Conservation (phyloP, 37 sponge, comb jelly and placozoan species). For the Eunapius fragilis region DNA sequence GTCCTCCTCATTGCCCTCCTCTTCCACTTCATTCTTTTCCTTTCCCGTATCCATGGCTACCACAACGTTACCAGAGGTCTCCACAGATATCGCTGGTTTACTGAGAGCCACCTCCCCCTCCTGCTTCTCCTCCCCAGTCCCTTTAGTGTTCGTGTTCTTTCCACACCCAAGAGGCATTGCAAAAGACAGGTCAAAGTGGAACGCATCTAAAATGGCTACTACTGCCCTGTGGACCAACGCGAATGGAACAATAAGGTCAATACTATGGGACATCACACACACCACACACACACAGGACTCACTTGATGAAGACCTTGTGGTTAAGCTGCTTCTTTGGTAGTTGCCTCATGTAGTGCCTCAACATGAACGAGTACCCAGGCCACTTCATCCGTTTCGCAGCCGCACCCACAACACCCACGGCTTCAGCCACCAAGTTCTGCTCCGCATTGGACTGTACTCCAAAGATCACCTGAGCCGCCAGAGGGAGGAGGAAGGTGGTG, state of each 20-base stretch:
- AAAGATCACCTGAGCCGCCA: too few species aligned
- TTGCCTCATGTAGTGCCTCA: too few species aligned
- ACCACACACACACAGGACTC: neutral
- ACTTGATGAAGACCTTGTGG: neutral
- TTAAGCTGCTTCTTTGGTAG: too few species aligned
- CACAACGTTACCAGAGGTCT: neutral
- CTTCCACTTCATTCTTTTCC: neutral
- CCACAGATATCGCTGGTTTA: neutral
- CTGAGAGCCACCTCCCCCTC: neutral
- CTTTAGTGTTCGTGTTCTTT: neutral
- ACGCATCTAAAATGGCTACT: conserved; percentile 71
- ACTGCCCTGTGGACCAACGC: conserved; percentile 70
- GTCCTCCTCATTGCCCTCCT: neutral
- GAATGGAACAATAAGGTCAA: too few species aligned
- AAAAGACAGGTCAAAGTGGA: conserved; percentile 71
- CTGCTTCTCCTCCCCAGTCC: neutral
- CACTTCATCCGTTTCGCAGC: conserved; percentile 58
- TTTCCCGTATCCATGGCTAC: neutral
- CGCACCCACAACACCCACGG: conserved; percentile 69
- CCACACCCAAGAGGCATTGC: neutral
- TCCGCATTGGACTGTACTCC: conserved; percentile 59
- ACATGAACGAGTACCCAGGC: conserved; percentile 57
- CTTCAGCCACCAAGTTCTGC: conserved; percentile 80
- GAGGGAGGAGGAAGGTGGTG: too few species aligned
- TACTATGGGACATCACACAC: neutral